These are phyloP conservation scores for Parelbella ahira DNA, from an alignment of 2,888 invertebrate species.

Conservation along the genomic window DNA sequence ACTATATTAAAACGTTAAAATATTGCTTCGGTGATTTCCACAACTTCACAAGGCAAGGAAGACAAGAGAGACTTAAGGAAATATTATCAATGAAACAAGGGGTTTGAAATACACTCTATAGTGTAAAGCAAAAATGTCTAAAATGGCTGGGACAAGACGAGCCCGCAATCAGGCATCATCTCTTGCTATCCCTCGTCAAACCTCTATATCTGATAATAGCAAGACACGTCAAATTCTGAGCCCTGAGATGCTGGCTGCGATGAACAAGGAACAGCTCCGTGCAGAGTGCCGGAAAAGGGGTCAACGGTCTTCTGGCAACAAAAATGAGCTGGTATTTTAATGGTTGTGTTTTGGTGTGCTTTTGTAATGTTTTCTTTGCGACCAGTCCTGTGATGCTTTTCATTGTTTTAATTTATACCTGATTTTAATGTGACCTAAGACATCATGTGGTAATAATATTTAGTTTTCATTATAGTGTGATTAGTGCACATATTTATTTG, in stretches of 20 bases:
- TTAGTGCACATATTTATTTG: constrained; percentile 18
- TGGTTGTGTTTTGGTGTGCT: constrained; percentile 67
- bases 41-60: constrained; percentile 25
- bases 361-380: constrained; percentile 48
- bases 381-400: constrained; percentile 58
- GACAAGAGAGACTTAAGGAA: constrained; percentile 15
- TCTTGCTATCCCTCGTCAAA: constrained; percentile 64
- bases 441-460: neutral
- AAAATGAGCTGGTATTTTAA: constrained; percentile 84
- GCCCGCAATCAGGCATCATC: constrained; percentile 67
- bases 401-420: constrained; percentile 38
- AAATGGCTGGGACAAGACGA: constrained; percentile 68
- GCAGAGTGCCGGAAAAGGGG: constrained; percentile 85
- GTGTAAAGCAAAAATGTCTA: constrained; percentile 36
- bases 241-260: constrained; percentile 76
- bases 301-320: constrained; percentile 85
- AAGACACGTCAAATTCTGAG: constrained; percentile 65
- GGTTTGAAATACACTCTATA: constrained; percentile 27
- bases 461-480: constrained; percentile 3
- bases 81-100: constrained; percentile 23
- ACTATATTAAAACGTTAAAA: constrained; percentile 22
- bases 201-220: constrained; percentile 65
- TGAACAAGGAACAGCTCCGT: constrained; percentile 86
- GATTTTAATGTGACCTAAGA: too few relatives aligned
- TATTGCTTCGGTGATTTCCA: constrained; percentile 29